Conservation (phyloP, 92 coral and sea anemone species). For the Zoanthus solanderi region DNA sequence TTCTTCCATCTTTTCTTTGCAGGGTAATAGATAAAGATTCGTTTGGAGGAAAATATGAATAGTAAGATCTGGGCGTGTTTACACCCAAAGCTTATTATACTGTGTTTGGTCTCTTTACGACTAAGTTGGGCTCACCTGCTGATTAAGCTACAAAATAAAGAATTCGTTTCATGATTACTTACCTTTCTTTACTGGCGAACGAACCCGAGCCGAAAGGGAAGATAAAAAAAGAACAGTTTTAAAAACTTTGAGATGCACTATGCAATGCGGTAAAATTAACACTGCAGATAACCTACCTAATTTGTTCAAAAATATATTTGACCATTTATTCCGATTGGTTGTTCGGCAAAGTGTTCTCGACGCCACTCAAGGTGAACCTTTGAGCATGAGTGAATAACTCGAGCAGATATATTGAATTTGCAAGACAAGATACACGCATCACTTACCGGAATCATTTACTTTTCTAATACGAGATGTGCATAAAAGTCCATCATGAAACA, state of each 20-base stretch:
- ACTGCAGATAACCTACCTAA: neutral
- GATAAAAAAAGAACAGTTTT: neutral
- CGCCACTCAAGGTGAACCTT: neutral
- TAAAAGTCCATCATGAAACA: neutral
- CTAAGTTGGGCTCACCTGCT: neutral
- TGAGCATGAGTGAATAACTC: neutral
- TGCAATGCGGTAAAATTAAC: neutral
- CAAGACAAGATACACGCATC: neutral
- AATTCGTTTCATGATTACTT: neutral
- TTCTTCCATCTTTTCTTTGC: neutral
- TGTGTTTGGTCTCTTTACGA: neutral
- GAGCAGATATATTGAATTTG: neutral
- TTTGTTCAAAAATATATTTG: neutral
- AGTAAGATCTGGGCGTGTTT: neutral
- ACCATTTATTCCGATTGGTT: constrained; percentile 20
- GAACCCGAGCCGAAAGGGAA: neutral
- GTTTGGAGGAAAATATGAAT: neutral
- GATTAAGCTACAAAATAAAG: neutral
- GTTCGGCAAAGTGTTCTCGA: neutral
- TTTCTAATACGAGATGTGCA: neutral
- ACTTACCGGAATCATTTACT: neutral
- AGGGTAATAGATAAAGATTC: neutral
- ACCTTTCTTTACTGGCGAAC: neutral
- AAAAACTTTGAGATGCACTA: neutral
- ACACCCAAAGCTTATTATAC: neutral